Evolutionary conservation across 2,113 vertebrate genomes (phyloP).

Genomic region (Pristiophorus japonicus): DNA sequence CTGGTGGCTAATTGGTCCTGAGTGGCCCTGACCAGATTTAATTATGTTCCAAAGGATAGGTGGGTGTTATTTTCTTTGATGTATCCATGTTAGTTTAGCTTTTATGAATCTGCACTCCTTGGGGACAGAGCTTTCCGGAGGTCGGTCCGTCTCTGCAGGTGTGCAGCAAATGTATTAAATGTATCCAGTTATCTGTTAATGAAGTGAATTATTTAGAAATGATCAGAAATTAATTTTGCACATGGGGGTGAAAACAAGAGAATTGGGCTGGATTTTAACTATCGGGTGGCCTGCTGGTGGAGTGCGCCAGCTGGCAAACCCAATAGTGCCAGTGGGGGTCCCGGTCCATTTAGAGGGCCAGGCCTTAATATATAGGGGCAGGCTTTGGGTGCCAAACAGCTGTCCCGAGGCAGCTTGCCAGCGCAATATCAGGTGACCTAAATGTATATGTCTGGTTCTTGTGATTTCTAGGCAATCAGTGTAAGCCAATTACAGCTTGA

Average conservation of each 20-base stretch:
- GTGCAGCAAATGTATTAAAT: not conserved
- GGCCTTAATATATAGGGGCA: not conserved
- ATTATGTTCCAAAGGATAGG: not conserved
- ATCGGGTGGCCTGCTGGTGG: not conserved
- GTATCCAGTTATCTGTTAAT: not conserved
- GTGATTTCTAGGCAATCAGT: not conserved
- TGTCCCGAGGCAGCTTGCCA: not conserved
- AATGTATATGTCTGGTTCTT: not conserved
- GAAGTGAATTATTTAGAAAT: not conserved
- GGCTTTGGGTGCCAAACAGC: not conserved
- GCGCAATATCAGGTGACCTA: too few species aligned
- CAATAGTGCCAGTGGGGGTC: not conserved
- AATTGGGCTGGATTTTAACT: not conserved
- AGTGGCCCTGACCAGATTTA: not conserved
- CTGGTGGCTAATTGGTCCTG: not conserved
- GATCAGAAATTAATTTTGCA: not conserved
- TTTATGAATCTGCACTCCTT: too few species aligned
- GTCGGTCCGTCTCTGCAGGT: too few species aligned
- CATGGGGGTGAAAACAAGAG: not conserved
- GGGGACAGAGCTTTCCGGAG: too few species aligned
- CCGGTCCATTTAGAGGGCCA: not conserved
- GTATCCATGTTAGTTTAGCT: too few species aligned
- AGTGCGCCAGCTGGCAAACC: too few species aligned
- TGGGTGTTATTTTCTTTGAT: not conserved
- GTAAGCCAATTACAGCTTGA: not conserved